Percentiles rank a stretch among this genome's conserved stretches.
Conservation (phyloP, 2,113 vertebrate species). For the Myiozetetes cayanensis region DNA sequence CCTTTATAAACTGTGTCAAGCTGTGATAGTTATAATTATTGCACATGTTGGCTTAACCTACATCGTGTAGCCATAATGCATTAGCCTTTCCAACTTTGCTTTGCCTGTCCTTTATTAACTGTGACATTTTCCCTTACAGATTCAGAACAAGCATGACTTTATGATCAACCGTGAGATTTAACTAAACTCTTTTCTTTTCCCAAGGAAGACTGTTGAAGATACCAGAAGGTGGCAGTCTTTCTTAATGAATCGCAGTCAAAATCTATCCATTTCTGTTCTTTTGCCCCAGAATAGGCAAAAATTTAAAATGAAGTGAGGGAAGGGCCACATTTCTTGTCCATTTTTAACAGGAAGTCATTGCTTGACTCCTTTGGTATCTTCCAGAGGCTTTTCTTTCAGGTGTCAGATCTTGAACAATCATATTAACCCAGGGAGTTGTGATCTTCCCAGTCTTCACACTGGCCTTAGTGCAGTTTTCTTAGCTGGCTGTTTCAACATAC, state of each 20-base stretch:
- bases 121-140: slow-evolving; percentile 62
- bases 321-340: not conserved
- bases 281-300: not conserved
- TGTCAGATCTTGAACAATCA: not conserved
- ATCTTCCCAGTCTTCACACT: not conserved
- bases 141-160: slow-evolving; percentile 52
- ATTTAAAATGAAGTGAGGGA: not conserved
- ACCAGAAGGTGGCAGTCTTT: slow-evolving; percentile 75
- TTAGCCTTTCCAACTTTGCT: slow-evolving; percentile 30
- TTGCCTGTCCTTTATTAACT: slow-evolving; percentile 48
- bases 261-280: not conserved
- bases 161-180: slow-evolving; percentile 24
- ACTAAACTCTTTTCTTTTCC: not conserved
- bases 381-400: not conserved
- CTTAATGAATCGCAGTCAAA: slow-evolving; percentile 34
- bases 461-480: not conserved
- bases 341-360: not conserved
- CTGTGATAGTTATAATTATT: slow-evolving; percentile 47
- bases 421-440: not conserved
- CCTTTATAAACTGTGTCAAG: slow-evolving; percentile 38
- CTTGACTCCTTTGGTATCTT: not conserved
- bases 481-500: not conserved
- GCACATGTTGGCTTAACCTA: slow-evolving; percentile 24
- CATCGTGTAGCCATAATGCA: slow-evolving; percentile 1
- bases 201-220: not conserved